These are phyloP conservation scores for Polyommatus icarus DNA, from an alignment of 2,888 invertebrate species.

Conservation along the genomic window DNA sequence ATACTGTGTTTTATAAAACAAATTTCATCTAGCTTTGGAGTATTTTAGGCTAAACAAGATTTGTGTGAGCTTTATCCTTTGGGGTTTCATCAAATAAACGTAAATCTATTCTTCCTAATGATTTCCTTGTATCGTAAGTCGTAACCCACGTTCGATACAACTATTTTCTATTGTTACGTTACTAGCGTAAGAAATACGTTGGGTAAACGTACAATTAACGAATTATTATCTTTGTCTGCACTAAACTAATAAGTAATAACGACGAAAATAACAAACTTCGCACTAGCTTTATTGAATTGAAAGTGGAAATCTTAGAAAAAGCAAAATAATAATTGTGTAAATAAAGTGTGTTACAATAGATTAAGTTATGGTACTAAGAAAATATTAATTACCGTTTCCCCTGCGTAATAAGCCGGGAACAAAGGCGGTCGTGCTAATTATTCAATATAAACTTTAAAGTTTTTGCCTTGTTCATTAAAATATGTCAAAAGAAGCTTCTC, in stretches of 20 bases:
- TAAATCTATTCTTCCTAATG: neutral
- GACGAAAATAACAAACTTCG: neutral
- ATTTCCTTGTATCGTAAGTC: constrained; percentile 1
- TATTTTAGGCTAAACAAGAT: constrained; percentile 1
- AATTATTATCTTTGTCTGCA: neutral
- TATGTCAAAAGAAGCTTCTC: constrained; percentile 16
- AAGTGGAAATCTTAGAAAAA: neutral
- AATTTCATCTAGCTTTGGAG: neutral
- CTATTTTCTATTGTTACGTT: neutral
- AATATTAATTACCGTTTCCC: constrained; percentile 23
- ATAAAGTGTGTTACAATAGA: neutral
- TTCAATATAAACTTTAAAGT: constrained; percentile 26
- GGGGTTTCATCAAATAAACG: constrained; percentile 8
- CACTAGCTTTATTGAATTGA: neutral
- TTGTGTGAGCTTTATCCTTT: neutral
- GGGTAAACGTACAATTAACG: neutral
- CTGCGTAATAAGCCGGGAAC: neutral
- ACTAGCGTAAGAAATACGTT: neutral
- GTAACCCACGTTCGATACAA: neutral
- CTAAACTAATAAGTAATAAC: neutral
- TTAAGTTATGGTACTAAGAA: neutral
- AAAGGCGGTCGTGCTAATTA: constrained; percentile 14
- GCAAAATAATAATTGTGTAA: neutral
- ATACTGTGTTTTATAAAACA: neutral
- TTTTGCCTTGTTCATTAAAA: constrained; percentile 22